Conservation (phyloP, 2,797 vertebrate species). For the Chrysocyon brachyurus region DNA sequence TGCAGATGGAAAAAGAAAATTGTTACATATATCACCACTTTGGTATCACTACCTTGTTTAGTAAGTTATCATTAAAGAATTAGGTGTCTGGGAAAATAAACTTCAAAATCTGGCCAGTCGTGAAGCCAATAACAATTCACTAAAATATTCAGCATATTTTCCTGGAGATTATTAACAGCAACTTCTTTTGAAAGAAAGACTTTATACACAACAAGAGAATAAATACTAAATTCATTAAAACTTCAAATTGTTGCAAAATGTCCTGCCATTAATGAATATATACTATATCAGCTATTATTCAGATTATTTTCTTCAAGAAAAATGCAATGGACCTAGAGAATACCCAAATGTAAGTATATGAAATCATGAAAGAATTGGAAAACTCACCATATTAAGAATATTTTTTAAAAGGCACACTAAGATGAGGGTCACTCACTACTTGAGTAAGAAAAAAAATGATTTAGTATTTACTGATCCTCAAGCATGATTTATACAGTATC, state of each 20-base stretch:
- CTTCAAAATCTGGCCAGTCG: not conserved
- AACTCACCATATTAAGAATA: not conserved
- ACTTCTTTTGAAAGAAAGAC: not conserved
- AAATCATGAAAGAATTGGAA: not conserved
- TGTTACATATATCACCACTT: not conserved
- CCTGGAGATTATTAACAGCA: not conserved
- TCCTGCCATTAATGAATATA: not conserved
- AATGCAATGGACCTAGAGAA: not conserved
- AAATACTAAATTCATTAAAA: not conserved
- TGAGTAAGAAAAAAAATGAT: not conserved
- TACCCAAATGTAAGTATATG: not conserved
- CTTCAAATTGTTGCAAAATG: not conserved
- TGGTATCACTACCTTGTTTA: not conserved
- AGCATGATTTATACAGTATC: not conserved
- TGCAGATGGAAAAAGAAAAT: not conserved
- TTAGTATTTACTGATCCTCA: not conserved
- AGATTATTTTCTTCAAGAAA: not conserved
- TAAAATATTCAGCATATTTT: not conserved
- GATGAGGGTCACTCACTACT: not conserved
- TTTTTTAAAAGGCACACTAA: not conserved
- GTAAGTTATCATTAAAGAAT: constrained; percentile 2
- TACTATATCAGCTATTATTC: not conserved
- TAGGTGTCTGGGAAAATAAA: not conserved
- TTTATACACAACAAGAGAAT: not conserved
- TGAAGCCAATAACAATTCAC: not conserved